These are phyloP conservation scores for Malaclemys terrapin DNA, from an alignment of 2,113 vertebrate genomes.

Conservation along the genomic window DNA sequence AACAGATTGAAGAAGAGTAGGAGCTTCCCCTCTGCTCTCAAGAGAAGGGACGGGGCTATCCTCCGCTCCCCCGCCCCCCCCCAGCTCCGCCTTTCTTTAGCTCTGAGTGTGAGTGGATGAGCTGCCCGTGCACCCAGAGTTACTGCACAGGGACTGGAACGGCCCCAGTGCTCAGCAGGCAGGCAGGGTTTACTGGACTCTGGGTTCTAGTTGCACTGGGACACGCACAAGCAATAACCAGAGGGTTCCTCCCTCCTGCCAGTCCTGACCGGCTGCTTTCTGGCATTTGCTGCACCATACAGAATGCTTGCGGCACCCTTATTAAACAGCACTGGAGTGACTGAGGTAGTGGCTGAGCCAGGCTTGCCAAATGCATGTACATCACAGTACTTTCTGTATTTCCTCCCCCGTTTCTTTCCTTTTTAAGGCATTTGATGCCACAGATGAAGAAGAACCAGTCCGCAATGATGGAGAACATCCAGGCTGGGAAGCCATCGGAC, in stretches of 20 bases:
- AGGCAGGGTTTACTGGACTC: not conserved
- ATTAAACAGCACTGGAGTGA: not conserved
- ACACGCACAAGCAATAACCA: not conserved
- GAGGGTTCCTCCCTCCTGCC: not conserved
- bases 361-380: not conserved
- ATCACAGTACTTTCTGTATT: slow-evolving; percentile 8
- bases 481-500: slow-evolving; percentile 84
- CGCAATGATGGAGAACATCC: slow-evolving; percentile 87
- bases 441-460: slow-evolving; percentile 86
- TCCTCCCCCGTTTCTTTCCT: not conserved
- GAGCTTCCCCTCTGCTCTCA: not conserved
- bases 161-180: not conserved
- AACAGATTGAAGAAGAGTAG: not conserved
- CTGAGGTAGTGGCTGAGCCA: not conserved
- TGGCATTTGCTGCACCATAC: not conserved
- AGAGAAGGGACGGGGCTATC: too few relatives aligned
- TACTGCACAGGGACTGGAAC: not conserved
- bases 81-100: not conserved
- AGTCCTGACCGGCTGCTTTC: not conserved
- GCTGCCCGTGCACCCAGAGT: not conserved
- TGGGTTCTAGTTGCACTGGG: not conserved
- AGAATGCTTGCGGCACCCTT: not conserved
- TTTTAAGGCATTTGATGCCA: slow-evolving; percentile 85
- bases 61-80: too few relatives aligned
- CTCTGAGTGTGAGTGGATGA: too few relatives aligned